Percentiles rank a stretch among this genome's conserved stretches.
Conservation (phyloP, 2,888 invertebrate species). For the Ferrisia virgata region DNA sequence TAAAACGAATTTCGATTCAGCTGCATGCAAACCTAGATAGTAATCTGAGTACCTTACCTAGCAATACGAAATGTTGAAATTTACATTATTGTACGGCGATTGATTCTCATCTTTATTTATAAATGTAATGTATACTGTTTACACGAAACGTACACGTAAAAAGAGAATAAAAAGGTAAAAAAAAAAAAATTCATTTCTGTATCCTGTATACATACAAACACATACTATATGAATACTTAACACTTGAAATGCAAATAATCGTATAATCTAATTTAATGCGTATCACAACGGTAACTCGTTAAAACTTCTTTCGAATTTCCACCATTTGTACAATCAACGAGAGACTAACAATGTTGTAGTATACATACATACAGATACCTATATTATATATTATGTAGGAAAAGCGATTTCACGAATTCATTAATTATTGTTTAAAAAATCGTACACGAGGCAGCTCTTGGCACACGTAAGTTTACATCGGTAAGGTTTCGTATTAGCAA, state of each 20-base stretch:
- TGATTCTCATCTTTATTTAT: neutral
- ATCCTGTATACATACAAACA: too few species aligned
- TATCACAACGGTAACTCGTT: neutral
- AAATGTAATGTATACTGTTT: too few species aligned
- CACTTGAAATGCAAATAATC: neutral
- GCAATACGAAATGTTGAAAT: neutral
- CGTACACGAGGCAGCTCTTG: neutral
- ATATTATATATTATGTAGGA: neutral
- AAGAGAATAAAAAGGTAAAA: neutral
- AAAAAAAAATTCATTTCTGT: neutral
- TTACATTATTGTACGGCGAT: neutral
- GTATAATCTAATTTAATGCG: neutral
- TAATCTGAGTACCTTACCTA: neutral
- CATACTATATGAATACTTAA: too few species aligned
- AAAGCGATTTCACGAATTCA: neutral
- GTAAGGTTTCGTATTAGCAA: too few species aligned
- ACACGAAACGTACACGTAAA: neutral
- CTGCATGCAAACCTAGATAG: neutral
- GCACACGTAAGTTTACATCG: neutral
- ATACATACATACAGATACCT: too few species aligned
- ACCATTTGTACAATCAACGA: neutral
- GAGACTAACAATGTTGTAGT: too few species aligned
- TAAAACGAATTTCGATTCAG: neutral
- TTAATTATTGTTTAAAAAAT: neutral
- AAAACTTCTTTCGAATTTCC: neutral